Evolutionary conservation across 2,888 invertebrate species (phyloP), one percentile per base, ranked within the genome.

Genomic region (Danaus chrysippus): DNA sequence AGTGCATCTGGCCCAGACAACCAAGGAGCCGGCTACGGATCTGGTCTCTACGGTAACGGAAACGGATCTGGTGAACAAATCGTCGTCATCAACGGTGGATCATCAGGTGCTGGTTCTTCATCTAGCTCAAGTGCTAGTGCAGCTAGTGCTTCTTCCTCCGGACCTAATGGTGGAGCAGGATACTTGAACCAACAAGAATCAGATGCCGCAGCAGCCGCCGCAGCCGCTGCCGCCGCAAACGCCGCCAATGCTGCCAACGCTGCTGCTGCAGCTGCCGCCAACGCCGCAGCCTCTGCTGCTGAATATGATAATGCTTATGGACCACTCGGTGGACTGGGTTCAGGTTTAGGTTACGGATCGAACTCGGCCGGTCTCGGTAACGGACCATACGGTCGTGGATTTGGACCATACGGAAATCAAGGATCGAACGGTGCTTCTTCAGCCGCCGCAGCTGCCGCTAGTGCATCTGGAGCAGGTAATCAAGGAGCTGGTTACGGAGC

Each of bases 201-300:
- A 9, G 42, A 42, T 3, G 23, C 23, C 23, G 23, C 23, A 23
- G 23, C 23, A 23, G 23, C 23, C 23, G 23, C 23, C 10, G 43
- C 61, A 23, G 56, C 46, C n/a, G 57, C 66, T 0, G 57, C 69
- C 42, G 62, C 68, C 17, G 56, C 68, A 8, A 60, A 62, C 53
- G 58, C 61, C 34, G 23, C 23, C 23, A 23, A 23, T 5, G 23
- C 23, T 5, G 23, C 23, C 23, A 23, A 23, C 23, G 23, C 23
- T 23, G 23, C 23, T 23, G 23, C 23, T 23, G 23, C 23, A 23
- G 23, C 23, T 23, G 23, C 23, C 23, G 23, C 23, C 23, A 23
- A 23, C 23, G 23, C 23, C 23, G 23, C 23, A 23, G 23, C 23
- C 23, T 23, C 23, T 23, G 23, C 23, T 23, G 23, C 23, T 23